phyloP scores from a whole-genome alignment of 2,797 vertebrate species.

The Tachyglossus aculeatus region DNA sequence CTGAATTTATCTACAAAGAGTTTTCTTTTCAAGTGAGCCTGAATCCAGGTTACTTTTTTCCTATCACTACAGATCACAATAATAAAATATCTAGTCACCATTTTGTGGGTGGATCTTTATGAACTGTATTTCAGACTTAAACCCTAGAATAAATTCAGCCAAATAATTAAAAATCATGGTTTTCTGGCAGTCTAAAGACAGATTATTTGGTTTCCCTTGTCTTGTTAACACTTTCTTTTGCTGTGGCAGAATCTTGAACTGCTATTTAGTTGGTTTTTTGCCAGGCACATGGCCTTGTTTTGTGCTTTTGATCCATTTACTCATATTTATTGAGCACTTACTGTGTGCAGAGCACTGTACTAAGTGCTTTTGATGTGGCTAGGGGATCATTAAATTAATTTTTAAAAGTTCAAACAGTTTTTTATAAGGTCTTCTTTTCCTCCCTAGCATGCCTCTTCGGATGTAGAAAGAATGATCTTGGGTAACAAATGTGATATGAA shows the following conservation, averaged over 20 bases:
- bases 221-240: neutral
- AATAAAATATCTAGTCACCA: neutral
- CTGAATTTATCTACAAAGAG: slow-evolving; percentile 3
- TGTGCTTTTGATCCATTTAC: slow-evolving; percentile 1
- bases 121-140: neutral
- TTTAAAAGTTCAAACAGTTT: neutral
- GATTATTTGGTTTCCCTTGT: neutral
- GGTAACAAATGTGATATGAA: slow-evolving; percentile 99
- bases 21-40: slow-evolving; percentile 12
- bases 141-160: neutral
- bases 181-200: neutral
- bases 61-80: slow-evolving; percentile 6
- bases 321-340: slow-evolving; percentile 14
- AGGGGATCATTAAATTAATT: too few species aligned
- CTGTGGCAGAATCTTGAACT: too few species aligned
- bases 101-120: neutral
- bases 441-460: slow-evolving; percentile 92
- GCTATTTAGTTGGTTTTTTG: too few species aligned
- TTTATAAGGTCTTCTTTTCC: slow-evolving; percentile 18
- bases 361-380: too few species aligned
- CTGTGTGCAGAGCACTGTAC: too few species aligned
- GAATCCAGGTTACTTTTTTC: slow-evolving; percentile 14
- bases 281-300: neutral
- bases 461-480: slow-evolving; percentile 97
- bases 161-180: neutral